Evolutionary conservation across 2,888 invertebrate species (phyloP), one percentile per base, ranked within the genome.

Genomic region (Standfussiana lucernea): DNA sequence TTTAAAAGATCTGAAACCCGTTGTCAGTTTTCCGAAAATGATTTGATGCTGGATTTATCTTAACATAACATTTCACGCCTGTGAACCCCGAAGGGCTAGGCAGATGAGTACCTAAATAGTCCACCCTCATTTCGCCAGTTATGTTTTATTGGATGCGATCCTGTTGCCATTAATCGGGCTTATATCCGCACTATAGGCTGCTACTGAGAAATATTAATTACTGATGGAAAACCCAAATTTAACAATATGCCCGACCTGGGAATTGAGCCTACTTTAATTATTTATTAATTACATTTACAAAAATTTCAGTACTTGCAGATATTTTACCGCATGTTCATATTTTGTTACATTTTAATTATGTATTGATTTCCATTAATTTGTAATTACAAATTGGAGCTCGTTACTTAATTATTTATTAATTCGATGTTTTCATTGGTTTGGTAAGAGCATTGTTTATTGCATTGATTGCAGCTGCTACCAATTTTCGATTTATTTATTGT

Each of bases 401-500:
- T n/a, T n/a, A 35, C 8, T 0, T 66, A n/a, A 61, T 35, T 18
- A 45, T n/a, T n/a, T n/a, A 37, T 59, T 37, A 37, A 37, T 37
- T 59, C 3, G 5, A 45, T 32, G 24, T 32, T 37, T 45, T 24
- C 24, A 8, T 28, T 59, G 28, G 11, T 13, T 62, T n/a, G 37
- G 24, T 24, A 37, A n/a, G 21, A n/a, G 32, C 1, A 40, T 40
- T 75, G 35, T 32, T 59, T 10, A 32, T 28, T 73, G 56, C 35
- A 35, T 11, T 74, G 28, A 75, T 74, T 47, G 28, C 13, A 59
- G 37, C 18, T 18, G 37, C 18, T 18, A 35, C 13, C 6, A 61
- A 75, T 45, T 45, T 10, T 18, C 6, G 28, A 18, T 37, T 75
- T 59, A 37, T 61, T 75, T 61, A 8, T 59, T 13, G 45, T 45